These are phyloP conservation scores for Eubasilissa splendida DNA, from an alignment of 2,888 invertebrate genomes.

Conservation along the genomic window DNA sequence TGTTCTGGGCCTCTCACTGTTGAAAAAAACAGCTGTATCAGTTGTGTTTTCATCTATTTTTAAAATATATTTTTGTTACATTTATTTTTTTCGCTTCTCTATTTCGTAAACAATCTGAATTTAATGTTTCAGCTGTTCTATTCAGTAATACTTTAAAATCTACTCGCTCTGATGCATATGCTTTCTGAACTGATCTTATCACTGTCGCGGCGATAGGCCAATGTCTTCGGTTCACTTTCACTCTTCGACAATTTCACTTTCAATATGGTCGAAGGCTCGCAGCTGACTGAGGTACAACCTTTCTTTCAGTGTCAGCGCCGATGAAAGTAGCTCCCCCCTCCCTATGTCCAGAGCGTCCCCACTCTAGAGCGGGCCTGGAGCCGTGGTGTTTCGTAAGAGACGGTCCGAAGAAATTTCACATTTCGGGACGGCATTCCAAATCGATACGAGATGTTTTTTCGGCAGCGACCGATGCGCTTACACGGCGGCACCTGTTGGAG, in stretches of 20 bases:
- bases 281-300: slow-evolving; percentile 39
- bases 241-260: slow-evolving; percentile 41
- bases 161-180: neutral
- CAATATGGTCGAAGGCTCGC: slow-evolving; percentile 33
- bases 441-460: no score
- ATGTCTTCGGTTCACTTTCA: slow-evolving; percentile 32
- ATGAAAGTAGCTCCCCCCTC: slow-evolving; percentile 35
- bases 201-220: neutral
- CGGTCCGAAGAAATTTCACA: slow-evolving; percentile 18
- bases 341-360: slow-evolving; percentile 11
- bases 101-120: no score
- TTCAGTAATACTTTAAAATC: no score
- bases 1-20: no score
- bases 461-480: no score
- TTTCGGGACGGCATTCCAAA: slow-evolving; percentile 6
- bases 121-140: no score
- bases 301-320: slow-evolving; percentile 35
- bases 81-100: neutral
- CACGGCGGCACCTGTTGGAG: no score
- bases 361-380: neutral
- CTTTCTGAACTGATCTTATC: neutral
- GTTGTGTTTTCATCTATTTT: neutral
- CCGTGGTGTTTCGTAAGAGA: slow-evolving; percentile 23
- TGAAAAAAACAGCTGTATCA: neutral
- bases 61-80: neutral